Evolutionary conservation across 2,888 invertebrate genomes (phyloP).

Genomic region (Tipula helvola): DNA sequence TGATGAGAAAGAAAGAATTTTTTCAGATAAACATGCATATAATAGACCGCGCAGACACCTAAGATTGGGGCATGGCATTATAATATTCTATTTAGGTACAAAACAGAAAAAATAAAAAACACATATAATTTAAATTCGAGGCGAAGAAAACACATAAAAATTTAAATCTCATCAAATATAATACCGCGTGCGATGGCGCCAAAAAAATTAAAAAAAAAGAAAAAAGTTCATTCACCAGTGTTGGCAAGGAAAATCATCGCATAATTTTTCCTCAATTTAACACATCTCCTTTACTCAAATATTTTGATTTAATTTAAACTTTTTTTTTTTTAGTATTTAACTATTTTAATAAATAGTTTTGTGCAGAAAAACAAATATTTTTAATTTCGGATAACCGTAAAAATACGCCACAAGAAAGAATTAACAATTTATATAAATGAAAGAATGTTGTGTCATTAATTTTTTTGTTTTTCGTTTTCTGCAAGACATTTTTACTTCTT

Average conservation of each 20-base stretch:
- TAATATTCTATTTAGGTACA: background rate
- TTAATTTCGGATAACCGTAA: background rate
- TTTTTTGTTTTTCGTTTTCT: background rate
- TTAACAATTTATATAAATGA: background rate
- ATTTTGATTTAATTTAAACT: background rate
- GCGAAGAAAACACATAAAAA: background rate
- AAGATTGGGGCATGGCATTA: background rate
- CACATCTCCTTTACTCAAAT: background rate
- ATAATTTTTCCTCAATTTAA: background rate
- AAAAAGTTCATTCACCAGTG: background rate
- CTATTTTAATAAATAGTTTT: background rate
- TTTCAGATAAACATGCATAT: background rate
- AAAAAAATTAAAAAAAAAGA: background rate
- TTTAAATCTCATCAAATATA: background rate
- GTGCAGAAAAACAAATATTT: background rate
- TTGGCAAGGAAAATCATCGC: background rate
- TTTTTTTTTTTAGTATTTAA: background rate
- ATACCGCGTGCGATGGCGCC: background rate
- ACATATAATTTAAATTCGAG: background rate
- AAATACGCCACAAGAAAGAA: background rate
- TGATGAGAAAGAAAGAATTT: background rate
- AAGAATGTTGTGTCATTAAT: background rate
- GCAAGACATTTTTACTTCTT: background rate
- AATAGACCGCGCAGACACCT: background rate
- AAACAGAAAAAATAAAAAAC: background rate